These are phyloP conservation scores for Chloroclystis v-ata DNA, from an alignment of 2,888 invertebrate species.

Conservation along the genomic window DNA sequence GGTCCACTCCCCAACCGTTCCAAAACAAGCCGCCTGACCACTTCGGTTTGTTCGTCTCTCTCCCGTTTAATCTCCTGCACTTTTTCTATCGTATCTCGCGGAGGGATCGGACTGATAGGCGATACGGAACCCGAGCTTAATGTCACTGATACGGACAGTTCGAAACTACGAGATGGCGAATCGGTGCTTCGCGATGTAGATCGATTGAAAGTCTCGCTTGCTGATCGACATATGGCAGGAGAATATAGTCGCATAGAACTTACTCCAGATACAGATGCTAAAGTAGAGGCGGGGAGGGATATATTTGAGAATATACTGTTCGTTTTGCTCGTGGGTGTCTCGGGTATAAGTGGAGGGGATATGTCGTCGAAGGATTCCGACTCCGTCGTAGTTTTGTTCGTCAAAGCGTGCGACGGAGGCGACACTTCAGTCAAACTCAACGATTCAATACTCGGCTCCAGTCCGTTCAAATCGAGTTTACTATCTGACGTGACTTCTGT, in stretches of 20 bases:
- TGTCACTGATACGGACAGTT: conserved; percentile 42
- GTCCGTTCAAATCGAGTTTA: conserved; percentile 29
- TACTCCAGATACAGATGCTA: conserved; percentile 28
- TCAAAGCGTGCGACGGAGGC: conserved; percentile 37
- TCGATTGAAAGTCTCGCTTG: conserved; percentile 61
- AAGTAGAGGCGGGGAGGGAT: conserved; percentile 33
- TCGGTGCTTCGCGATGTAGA: conserved; percentile 44
- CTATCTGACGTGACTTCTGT: conserved; percentile 20
- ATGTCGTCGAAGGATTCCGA: conserved; percentile 39
- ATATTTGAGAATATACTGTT: conserved; percentile 26
- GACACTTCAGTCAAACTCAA: conserved; percentile 55
- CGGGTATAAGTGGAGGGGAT: conserved; percentile 54
- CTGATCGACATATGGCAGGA: conserved; percentile 68
- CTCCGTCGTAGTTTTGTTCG: conserved; percentile 37
- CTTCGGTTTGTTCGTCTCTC: conserved; percentile 84
- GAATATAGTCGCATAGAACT: conserved; percentile 55
- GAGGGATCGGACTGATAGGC: conserved; percentile 62
- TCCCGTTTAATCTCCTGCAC: conserved; percentile 28
- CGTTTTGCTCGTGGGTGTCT: conserved; percentile 36
- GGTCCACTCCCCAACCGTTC: conserved; percentile 79
- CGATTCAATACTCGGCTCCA: conserved; percentile 43
- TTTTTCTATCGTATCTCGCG: conserved; percentile 46
- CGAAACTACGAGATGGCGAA: conserved; percentile 48
- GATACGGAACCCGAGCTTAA: conserved; percentile 52
- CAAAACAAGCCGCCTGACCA: conserved; percentile 90